A percentile compares a stretch with the other conserved stretches of the same genome.
Conservation (phyloP, 2,797 vertebrate genomes). For the Enteromius fasciolatus region DNA sequence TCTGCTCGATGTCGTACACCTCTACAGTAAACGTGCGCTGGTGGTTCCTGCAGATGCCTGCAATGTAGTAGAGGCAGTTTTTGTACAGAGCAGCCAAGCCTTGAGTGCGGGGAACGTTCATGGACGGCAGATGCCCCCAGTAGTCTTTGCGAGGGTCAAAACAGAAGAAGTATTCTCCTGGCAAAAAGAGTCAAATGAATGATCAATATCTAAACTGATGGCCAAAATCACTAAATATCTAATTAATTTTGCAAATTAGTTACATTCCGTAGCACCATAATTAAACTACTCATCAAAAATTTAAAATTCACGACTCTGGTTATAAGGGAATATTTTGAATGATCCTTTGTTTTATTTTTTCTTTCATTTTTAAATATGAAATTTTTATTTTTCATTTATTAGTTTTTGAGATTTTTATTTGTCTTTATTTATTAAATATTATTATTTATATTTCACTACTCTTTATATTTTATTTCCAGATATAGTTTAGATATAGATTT, state of each 20-base stretch:
- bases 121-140: constrained; percentile 94
- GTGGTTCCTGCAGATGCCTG: constrained; percentile 94
- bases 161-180: constrained; percentile 98
- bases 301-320: neutral
- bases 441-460: too few species aligned
- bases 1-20: constrained; percentile 94
- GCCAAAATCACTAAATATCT: neutral
- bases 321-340: neutral
- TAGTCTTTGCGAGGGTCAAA: constrained; percentile 97
- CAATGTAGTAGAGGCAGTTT: constrained; percentile 95
- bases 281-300: neutral
- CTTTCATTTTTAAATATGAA: neutral
- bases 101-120: constrained; percentile 93
- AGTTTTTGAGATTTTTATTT: neutral
- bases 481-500: too few species aligned
- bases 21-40: constrained; percentile 97
- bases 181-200: neutral
- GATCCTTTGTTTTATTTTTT: neutral
- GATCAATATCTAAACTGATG: neutral
- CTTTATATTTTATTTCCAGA: too few species aligned
- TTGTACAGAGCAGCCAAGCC: constrained; percentile 92
- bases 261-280: neutral
- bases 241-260: neutral
- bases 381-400: neutral
- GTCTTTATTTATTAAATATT: too few species aligned